phyloP scores from a whole-genome alignment of 2,797 vertebrate species.

The Acropternis orthonyx region DNA sequence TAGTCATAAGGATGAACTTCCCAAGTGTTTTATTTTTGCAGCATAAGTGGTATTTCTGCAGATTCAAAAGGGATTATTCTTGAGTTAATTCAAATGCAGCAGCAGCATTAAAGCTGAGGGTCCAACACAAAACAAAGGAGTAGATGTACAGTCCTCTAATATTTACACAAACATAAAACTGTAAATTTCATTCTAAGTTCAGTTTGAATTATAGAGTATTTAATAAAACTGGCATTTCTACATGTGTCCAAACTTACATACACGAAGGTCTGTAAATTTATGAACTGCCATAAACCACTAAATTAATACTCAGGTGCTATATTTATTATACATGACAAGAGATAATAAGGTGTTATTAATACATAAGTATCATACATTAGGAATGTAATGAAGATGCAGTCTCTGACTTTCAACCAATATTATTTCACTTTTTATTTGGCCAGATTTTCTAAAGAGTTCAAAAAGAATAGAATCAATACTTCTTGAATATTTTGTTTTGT shows the following conservation, averaged over 20 bases:
- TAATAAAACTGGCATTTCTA: not conserved
- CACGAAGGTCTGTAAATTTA: not conserved
- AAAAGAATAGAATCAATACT: not conserved
- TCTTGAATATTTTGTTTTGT: not conserved
- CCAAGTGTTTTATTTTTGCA: not conserved
- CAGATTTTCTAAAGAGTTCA: not conserved
- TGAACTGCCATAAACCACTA: not conserved
- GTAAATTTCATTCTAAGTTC: not conserved
- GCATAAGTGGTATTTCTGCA: not conserved
- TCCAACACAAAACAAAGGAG: not conserved
- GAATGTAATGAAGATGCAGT: slow-evolving; percentile 11
- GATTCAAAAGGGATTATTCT: not conserved
- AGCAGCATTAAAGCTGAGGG: not conserved
- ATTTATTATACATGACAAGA: slow-evolving; percentile 50
- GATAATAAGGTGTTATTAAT: slow-evolving; percentile 47
- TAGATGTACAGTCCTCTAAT: not conserved
- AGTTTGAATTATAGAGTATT: not conserved
- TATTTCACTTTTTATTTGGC: not conserved
- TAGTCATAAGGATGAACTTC: not conserved
- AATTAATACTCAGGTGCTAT: not conserved
- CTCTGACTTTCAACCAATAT: slow-evolving; percentile 7
- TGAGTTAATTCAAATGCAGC: not conserved
- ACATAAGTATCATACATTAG: slow-evolving; percentile 2
- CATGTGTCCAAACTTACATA: not conserved
- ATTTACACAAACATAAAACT: not conserved